Base-by-base conservation (phyloP, 2,888 invertebrate genomes). In the Cataglyphis rosenhaueri region DNA sequence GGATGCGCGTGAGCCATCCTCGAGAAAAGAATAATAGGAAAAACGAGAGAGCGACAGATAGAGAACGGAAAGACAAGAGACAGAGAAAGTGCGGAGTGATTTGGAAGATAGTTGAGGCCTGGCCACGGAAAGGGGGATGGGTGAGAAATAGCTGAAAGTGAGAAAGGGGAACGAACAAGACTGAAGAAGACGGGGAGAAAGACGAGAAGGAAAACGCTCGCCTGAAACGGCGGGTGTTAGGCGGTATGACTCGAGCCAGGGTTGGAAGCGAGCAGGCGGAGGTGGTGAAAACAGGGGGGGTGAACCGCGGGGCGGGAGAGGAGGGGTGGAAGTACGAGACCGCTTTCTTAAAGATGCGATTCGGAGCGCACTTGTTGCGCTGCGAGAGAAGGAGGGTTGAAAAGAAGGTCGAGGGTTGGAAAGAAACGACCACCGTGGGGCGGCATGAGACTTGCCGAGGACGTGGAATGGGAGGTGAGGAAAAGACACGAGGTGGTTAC, bases 331-430 rank as follows among this genome's bases (percentile, higher is more conserved):
- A 59, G 76, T 78, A 71, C 74, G 86, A 71, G 59, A 83, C 81
- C 81, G 91, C 78, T 92, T 93, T 93, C 93, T 93, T 93, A 92
- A 93, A 94, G 93, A 92, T 90, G 93, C 86, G 92, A 91, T 89
- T 84, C 92, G 90, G 85, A 89, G 91, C 91, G 92, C 94, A 94
- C 94, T 94, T 94, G 94, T 94, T 94, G 94, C 94, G 70, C 68
- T 85, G 78, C 71, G 73, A 68, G 66, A 71, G 66, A 57, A 65
- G 62, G 62, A 81, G 65, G 57, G 44, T 21, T 8, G 52, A 38
- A 35, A 85, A 71, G 86, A 86, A 76, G 84, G 71, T 29, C 29
- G 78, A 84, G 87, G 87, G 83, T 78, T 48, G 88, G 85, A 86
- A 87, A 87, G 84, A 86, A 88, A 88, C 86, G 86, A 78, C 76